Conservation (phyloP, 2,888 invertebrate genomes). For the Mesopsocus fuscifrons region DNA sequence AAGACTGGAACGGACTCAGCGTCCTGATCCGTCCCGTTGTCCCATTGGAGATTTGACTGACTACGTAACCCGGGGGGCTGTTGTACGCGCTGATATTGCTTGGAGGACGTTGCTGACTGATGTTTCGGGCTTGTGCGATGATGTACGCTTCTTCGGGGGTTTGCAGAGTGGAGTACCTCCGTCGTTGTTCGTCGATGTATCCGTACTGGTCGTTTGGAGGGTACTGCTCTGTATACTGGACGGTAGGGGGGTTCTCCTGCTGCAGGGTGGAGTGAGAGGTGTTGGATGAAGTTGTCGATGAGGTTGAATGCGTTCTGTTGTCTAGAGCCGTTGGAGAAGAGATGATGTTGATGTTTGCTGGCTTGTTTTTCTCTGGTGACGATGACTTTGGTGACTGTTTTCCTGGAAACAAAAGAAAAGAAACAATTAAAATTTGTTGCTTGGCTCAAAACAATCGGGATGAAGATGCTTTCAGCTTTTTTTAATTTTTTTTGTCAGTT, state of each 20-base stretch:
- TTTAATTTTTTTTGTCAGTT: conserved; percentile 16
- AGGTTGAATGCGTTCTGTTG: not conserved
- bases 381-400: conserved; percentile 2
- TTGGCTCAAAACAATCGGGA: not conserved
- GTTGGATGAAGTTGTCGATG: conserved; percentile 3
- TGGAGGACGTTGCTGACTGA: not conserved
- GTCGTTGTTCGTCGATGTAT: conserved; percentile 25
- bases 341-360: conserved; percentile 2
- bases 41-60: conserved; percentile 16
- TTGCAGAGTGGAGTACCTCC: conserved; percentile 25
- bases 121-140: not conserved
- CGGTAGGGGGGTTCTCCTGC: not conserved
- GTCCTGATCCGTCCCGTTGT: conserved; percentile 26
- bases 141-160: conserved; percentile 8
- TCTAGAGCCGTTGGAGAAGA: conserved; percentile 1
- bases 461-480: conserved; percentile 1
- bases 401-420: conserved; percentile 4
- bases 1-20: conserved; percentile 34
- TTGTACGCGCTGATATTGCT: not conserved
- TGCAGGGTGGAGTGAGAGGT: conserved; percentile 7
- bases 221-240: not conserved
- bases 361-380: conserved; percentile 5
- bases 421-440: not conserved
- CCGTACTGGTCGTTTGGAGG: not conserved
- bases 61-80: conserved; percentile 3